Conservation (phyloP, 2,113 vertebrate genomes). For the chimpanzee (Pan troglodytes) region NHGRI_mPanTro3-v2.1_pri NC_086015.1:88832501-88833000, state of each 20-base stretch:
- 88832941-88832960: not conserved
- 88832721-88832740: not conserved
- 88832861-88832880: not conserved
- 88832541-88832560: not conserved
- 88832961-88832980: not conserved
- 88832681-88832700: not conserved
- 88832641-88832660: not conserved
- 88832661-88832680: not conserved
- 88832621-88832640: not conserved
- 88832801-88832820: not conserved
- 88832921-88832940: not conserved
- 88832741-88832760: not conserved
- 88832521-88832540: constrained; percentile 17
- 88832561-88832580: not conserved
- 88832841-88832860: not conserved
- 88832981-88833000: not conserved
- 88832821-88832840: not conserved
- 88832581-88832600: not conserved
- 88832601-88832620: not conserved
- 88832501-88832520: not conserved
- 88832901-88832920: not conserved
- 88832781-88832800: not conserved
- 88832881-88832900: not conserved
- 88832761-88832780: not conserved
- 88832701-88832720: not conserved